Evolutionary conservation across 2,113 vertebrate genomes (phyloP).

Genomic region (Prinia subflava): DNA sequence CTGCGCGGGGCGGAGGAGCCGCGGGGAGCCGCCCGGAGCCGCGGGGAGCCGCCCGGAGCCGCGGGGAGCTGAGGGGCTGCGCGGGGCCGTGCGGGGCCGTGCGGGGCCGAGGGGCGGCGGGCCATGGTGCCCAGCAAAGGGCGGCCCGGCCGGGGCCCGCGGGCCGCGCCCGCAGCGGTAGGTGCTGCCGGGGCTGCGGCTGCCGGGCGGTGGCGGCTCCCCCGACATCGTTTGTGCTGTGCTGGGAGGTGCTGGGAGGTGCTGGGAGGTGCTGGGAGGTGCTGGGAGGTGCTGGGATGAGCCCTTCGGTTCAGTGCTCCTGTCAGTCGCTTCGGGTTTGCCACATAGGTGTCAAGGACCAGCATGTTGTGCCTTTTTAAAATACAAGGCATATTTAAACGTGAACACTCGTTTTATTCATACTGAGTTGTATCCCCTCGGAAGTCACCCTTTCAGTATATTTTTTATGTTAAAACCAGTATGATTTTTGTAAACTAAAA

Average conservation of each 20-base stretch:
- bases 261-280: accelerated
- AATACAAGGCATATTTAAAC: accelerated
- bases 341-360: background rate
- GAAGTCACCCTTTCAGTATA: accelerated
- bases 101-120: background rate
- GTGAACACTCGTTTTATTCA: accelerated
- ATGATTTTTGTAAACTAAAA: background rate
- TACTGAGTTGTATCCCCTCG: accelerated
- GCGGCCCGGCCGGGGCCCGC: conserved; percentile 50
- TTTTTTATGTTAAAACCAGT: background rate
- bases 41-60: too few species aligned
- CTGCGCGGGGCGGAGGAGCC: background rate
- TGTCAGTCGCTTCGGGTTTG: accelerated
- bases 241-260: accelerated
- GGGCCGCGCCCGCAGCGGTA: conserved; percentile 51
- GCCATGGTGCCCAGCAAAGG: conserved; percentile 73
- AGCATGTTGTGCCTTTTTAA: background rate
- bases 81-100: background rate
- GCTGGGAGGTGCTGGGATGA: accelerated
- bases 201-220: background rate
- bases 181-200: background rate
- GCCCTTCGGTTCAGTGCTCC: accelerated
- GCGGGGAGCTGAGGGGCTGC: background rate
- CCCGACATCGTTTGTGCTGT: accelerated
- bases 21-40: background rate